Evolutionary conservation across 2,888 invertebrate genomes (phyloP), one percentile per base, ranked within the genome.

Genomic region (Steinernema scapterisci): DNA sequence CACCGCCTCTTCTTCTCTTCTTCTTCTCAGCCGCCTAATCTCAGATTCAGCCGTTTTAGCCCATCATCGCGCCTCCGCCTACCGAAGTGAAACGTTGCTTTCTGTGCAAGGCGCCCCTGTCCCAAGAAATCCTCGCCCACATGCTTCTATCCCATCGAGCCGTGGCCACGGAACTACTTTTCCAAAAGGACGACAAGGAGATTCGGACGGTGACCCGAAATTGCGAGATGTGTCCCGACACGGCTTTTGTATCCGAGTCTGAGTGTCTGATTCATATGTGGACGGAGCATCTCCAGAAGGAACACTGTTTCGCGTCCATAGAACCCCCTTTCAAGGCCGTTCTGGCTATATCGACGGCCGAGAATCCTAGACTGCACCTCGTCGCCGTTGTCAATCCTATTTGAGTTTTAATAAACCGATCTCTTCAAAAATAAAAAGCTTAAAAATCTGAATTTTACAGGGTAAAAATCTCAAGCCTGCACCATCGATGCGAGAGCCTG

Each of bases 331-430:
- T 63, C 63, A 63, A 63, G 63, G 27, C 63, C 1, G 63, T 63
- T 6, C 63, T 63, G 5, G 38, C 31, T 16, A 63, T 63, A 23
- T 25, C 63, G 31, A 63, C 63, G 31, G 63, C 63, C 63, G 27
- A 31, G 13, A 63, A 27, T 27, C 38, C 63, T 16, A 23, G 31
- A 2, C 63, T 63, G 5, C 63, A 63, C 16, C 63, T 63, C 31
- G 63, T 63, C 63, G 63, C 63, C 63, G 63, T 63, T n/a, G 63
- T 63, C 1, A 63, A 63, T 31, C 63, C 63, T 5, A 63, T 63
- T 16, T 63, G 63, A 63, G 16, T n/a, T 27, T 16, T 3, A 2
- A n/a, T 63, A 7, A 16, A 16, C 3, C 13, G 48, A 48, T 48
- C 48, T 48, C 48, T 48, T 16, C 16, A 16, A 16, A 16, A 48